These are phyloP conservation scores for Leucopternis melanops DNA, from an alignment of 2,113 vertebrate species.

Conservation along the genomic window DNA sequence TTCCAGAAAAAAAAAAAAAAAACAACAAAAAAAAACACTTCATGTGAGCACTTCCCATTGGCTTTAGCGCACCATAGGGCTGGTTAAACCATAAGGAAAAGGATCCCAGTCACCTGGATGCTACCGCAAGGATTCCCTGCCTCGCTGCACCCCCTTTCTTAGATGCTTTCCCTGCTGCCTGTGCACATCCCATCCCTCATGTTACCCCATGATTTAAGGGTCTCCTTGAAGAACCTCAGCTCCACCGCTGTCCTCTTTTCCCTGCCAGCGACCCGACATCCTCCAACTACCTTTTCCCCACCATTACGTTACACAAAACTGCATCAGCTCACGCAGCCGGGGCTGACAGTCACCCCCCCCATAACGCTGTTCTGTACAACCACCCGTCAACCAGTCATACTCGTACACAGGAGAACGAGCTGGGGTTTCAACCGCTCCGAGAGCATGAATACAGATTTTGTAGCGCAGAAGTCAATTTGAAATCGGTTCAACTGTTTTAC, in stretches of 20 bases:
- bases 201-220: not conserved
- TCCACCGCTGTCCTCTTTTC: constrained; percentile 14
- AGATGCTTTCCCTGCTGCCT: not conserved
- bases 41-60: not conserved
- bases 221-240: not conserved
- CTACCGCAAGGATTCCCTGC: not conserved
- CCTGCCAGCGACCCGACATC: not conserved
- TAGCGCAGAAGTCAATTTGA: not conserved
- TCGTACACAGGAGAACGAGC: not conserved
- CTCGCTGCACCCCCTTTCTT: not conserved
- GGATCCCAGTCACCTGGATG: not conserved
- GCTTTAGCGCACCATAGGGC: not conserved
- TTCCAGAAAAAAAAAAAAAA: not conserved
- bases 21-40: not conserved
- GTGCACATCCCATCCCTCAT: not conserved
- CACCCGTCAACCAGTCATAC: not conserved
- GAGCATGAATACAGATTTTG: fast-evolving
- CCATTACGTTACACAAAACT: not conserved
- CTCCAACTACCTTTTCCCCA: not conserved
- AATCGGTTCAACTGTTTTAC: not conserved
- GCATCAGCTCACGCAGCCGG: not conserved
- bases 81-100: not conserved
- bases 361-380: not conserved
- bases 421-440: not conserved
- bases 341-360: not conserved